Percentiles rank a stretch among this genome's conserved stretches.
These are phyloP conservation scores for Leptinotarsa haldemani DNA, from an alignment of 2,888 invertebrate species.

Conservation along the genomic window DNA sequence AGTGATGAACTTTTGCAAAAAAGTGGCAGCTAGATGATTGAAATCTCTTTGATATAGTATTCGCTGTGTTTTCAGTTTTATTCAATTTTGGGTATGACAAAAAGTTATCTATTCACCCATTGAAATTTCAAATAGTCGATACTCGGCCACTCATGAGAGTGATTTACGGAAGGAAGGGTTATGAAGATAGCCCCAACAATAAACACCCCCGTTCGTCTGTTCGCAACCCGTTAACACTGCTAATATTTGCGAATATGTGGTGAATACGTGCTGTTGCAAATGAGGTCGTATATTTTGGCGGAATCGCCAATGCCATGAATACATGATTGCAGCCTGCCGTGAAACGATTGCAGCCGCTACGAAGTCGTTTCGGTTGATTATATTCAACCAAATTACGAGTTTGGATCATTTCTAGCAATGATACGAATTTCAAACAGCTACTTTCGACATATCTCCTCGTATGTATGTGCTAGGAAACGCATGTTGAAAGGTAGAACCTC, in stretches of 20 bases:
- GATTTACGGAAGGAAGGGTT: background rate
- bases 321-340: background rate
- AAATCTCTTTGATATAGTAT: background rate
- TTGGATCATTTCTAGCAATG: conserved; percentile 3
- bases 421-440: background rate
- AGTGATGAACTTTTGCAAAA: too few relatives aligned
- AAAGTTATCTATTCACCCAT: too few relatives aligned
- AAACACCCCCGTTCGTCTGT: conserved; percentile 1
- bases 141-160: background rate
- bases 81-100: background rate
- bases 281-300: conserved; percentile 9
- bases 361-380: background rate
- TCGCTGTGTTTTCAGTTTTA: background rate
- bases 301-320: conserved; percentile 12
- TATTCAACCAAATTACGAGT: background rate
- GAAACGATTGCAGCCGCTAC: conserved; percentile 3
- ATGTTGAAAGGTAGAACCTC: too few relatives aligned
- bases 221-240: background rate
- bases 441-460: too few relatives aligned
- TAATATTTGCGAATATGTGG: conserved; percentile 9
- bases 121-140: background rate
- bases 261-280: conserved; percentile 16
- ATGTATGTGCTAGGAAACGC: too few relatives aligned
- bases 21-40: too few relatives aligned
- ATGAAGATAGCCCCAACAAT: conserved; percentile 12